phyloP scores from a whole-genome alignment of 2,797 vertebrate species.

The Merluccius polli region DNA sequence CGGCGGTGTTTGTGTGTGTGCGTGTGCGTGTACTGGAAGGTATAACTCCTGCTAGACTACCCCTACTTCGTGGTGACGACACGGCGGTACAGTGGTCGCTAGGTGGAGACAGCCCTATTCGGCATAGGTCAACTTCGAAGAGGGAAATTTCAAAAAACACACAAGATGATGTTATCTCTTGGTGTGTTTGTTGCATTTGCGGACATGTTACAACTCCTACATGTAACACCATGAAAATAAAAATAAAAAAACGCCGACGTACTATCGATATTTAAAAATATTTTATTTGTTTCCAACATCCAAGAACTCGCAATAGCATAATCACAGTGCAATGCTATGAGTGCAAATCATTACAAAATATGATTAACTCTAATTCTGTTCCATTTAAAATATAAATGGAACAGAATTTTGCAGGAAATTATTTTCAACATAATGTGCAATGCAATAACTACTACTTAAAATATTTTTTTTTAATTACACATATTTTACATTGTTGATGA shows the following conservation, averaged over 20 bases:
- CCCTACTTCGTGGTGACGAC: conserved; percentile 34
- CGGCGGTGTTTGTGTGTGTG: background rate
- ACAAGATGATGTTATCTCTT: too few relatives aligned
- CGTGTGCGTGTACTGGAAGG: background rate
- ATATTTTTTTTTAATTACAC: conserved; percentile 4
- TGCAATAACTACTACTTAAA: conserved; percentile 30
- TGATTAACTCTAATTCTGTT: conserved; percentile 28
- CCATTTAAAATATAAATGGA: conserved; percentile 20
- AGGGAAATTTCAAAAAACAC: background rate
- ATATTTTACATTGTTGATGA: conserved; percentile 8
- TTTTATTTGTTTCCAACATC: conserved; percentile 52
- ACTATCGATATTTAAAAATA: conserved; percentile 38
- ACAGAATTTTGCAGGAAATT: conserved; percentile 20
- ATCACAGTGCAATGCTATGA: conserved; percentile 64
- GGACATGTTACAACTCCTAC: background rate
- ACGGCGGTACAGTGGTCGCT: conserved; percentile 1
- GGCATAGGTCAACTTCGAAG: background rate
- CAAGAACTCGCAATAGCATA: conserved; percentile 39
- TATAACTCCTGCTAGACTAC: conserved; percentile 25
- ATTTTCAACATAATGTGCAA: conserved; percentile 34
- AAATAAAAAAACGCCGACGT: background rate
- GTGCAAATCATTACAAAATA: conserved; percentile 58
- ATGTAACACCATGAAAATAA: background rate
- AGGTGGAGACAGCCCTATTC: conserved; percentile 33
- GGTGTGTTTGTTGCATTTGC: background rate